These are phyloP conservation scores for Gobius niger DNA, from an alignment of 2,113 vertebrate genomes.

Conservation along the genomic window DNA sequence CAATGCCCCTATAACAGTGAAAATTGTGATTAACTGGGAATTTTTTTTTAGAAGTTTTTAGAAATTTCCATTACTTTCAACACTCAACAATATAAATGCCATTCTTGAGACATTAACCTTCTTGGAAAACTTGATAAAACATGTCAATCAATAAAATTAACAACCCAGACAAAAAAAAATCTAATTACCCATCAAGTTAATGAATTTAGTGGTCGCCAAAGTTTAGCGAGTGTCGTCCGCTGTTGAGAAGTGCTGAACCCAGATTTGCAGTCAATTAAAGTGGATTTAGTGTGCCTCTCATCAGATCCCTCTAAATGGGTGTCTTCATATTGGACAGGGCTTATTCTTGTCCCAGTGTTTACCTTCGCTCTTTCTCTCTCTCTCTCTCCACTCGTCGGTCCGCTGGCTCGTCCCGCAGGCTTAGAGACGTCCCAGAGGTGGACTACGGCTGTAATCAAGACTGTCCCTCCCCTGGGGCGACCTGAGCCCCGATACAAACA, in stretches of 20 bases:
- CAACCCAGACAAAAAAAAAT: no score
- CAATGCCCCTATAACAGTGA: no score
- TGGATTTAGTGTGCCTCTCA: slow-evolving; percentile 70
- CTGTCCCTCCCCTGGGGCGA: slow-evolving; percentile 26
- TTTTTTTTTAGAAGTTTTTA: no score
- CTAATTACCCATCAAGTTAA: no score
- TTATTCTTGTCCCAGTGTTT: slow-evolving; percentile 9
- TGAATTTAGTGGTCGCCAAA: neutral
- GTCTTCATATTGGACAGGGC: slow-evolving; percentile 72
- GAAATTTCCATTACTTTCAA: no score
- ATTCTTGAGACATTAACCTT: no score
- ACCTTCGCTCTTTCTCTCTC: neutral
- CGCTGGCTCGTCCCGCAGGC: slow-evolving; percentile 1
- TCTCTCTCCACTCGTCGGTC: slow-evolving; percentile 10
- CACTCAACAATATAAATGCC: no score
- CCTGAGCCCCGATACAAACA: slow-evolving; percentile 18
- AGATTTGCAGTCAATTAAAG: slow-evolving; percentile 80
- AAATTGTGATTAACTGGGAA: no score
- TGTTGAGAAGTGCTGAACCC: slow-evolving; percentile 46
- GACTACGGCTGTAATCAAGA: slow-evolving; percentile 38
- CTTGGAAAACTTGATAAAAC: no score
- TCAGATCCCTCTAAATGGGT: slow-evolving; percentile 55
- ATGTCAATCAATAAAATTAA: no score
- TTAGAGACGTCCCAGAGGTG: slow-evolving; percentile 10
- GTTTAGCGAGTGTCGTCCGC: slow-evolving; percentile 20